Base-by-base conservation (phyloP, 2,888 invertebrate genomes). In the Thecocarcelia acutangulata region DNA sequence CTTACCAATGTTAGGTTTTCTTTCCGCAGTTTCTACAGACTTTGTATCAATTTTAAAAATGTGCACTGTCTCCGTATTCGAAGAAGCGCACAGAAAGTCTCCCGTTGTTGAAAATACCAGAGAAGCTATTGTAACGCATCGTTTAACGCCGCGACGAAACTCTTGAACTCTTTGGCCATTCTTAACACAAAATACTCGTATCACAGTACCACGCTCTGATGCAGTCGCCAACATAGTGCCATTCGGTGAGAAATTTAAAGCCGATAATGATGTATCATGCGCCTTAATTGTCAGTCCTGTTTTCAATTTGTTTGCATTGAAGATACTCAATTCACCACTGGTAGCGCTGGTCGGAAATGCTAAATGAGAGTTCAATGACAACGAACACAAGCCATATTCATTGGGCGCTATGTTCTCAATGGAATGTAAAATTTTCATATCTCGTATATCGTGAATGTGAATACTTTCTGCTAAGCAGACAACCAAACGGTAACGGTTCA, bases 51-150 rank as follows among this genome's bases (percentile, higher is more conserved):
- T 88, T 85, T 89, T 90, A 80, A 91, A 91, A 59, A 91, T 87
- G 81, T 91, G 91, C 73, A 91, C 89, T 42, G 91, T 91, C 84
- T 91, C 91, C 56, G 90, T 91, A 80, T 91, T 91, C 33, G 91
- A 91, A 46, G 91, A 90, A 61, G 88, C 90, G 75, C 91, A 90
- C 8, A 91, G 83, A 66, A 88, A 91, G 61, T 90, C 89, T 3
- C 88, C 89, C 78, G 85, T 87, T 0, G 86, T 85, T 6, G 90
- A 88, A 83, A 91, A 91, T 5, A 89, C 89, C 83, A 91, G 83
- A 5, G 91, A 91, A 1, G 90, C 90, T 17, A 91, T 91, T 8
- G 87, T 85, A 5, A 90, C 91, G 58, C 90, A 90, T 40, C 91
- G 87, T 46, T 90, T 91, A 9, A 91, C 88, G 15, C 91, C 91